These are phyloP conservation scores for Aphidoletes aphidimyza DNA, from an alignment of 2,888 invertebrate species.

Conservation along the genomic window DNA sequence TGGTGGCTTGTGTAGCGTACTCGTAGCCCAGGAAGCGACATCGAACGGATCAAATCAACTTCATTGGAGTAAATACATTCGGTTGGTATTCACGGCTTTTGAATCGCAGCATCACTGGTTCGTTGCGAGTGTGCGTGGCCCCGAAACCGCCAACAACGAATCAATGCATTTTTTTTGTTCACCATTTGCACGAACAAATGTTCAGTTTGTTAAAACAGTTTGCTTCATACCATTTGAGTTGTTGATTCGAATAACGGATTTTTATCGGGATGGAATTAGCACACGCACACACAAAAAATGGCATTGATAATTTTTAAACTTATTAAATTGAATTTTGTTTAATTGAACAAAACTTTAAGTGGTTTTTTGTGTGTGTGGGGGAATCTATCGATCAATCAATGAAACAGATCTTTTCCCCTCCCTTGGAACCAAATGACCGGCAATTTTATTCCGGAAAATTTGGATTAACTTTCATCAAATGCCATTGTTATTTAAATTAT, in stretches of 20 bases:
- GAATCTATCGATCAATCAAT: too few relatives aligned
- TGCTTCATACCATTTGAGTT: background rate
- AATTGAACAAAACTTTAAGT: too few relatives aligned
- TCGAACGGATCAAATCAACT: background rate
- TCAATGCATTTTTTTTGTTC: background rate
- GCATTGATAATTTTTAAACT: too few relatives aligned
- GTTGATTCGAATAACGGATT: background rate
- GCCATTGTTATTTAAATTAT: too few relatives aligned
- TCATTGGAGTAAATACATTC: background rate
- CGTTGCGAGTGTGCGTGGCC: background rate
- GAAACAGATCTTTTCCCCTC: too few relatives aligned
- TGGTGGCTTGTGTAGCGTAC: background rate
- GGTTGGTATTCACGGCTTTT: background rate
- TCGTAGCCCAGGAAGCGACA: constrained; percentile 33
- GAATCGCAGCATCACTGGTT: background rate
- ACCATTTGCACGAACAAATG: background rate
- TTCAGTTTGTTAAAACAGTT: background rate
- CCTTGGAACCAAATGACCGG: too few relatives aligned
- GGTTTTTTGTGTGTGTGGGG: too few relatives aligned
- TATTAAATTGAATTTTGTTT: too few relatives aligned
- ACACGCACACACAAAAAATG: too few relatives aligned
- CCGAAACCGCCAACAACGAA: background rate
- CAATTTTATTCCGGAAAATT: too few relatives aligned
- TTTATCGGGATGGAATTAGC: too few relatives aligned
- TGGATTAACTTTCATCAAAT: too few relatives aligned